Evolutionary conservation across 2,113 vertebrate species (phyloP), one percentile per base, ranked within the genome.

Genomic region (Cynopterus brachyotis): DNA sequence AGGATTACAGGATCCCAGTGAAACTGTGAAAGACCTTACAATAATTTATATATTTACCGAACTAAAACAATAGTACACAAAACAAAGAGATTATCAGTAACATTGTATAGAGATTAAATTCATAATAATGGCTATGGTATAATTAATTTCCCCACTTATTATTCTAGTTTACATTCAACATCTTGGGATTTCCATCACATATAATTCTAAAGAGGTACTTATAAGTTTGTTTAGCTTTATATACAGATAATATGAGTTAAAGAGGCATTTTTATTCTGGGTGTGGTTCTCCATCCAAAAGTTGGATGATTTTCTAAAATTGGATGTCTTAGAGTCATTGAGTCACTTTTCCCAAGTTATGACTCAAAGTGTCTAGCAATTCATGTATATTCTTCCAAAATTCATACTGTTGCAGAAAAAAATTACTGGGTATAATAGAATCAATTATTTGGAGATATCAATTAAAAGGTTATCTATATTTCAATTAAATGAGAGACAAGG

Each of bases 221-320:
- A 45, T 57, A 42, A 60, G 62, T 86, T 60, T 93, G 3, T 60
- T 96, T 72, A 57, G 32, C 70, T 89, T 85, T 81, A 35, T 42
- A 32, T 60, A 12, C 24, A 81, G 57, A 78, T 42, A 82, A 85
- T 62, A 70, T 35, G 5, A 69, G 72, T 64, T 66, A 88, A 59
- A 53, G 53, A 60, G 32, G 35, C 9, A 60, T 32, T 92, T 92
- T 95, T 85, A 72, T 95, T 85, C 76, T 40, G 60, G 59, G 60
- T 42, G 17, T 55, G 20, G 42, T 57, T 91, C 53, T 83, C 70
- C 22, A 70, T 3, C 26, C 35, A 72, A 66, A 93, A 45, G 0
- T 60, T 96, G 85, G 81, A 87, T 45, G 9, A 9, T 85, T 91
- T 96, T 86, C 16, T 88, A 84, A 93, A 91, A 91, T 1, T 69